Percentiles rank a stretch among this genome's conserved stretches.
Conservation (phyloP, 1,140 invertebrate species). For the Brachionus koreanus region DNA sequence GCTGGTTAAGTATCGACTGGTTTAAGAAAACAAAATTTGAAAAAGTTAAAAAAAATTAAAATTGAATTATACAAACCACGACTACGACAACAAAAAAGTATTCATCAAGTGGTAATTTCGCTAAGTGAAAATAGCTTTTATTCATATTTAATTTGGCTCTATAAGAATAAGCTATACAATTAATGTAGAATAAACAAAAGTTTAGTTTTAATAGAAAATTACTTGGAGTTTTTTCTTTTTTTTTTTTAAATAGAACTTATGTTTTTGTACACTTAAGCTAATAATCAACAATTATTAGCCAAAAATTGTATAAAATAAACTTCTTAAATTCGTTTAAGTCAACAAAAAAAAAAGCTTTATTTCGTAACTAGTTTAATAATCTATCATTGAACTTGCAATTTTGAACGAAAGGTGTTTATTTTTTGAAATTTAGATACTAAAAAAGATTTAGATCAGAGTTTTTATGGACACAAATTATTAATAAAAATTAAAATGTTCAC, state of each 20-base stretch:
- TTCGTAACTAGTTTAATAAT: neutral
- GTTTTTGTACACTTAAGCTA: neutral
- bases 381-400: neutral
- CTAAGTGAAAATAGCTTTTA: neutral
- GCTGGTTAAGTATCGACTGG: neutral
- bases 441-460: neutral
- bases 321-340: neutral
- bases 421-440: neutral
- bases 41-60: neutral
- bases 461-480: neutral
- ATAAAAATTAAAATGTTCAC: neutral
- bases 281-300: neutral
- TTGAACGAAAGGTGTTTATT: neutral
- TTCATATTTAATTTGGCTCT: neutral
- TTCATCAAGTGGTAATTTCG: neutral
- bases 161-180: neutral
- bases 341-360: neutral
- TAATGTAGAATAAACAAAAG: neutral
- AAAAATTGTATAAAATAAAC: neutral
- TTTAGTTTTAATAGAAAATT: neutral
- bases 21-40: neutral
- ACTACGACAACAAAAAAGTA: neutral
- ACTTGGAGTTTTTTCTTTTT: neutral
- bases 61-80: neutral
- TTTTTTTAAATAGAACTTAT: neutral